Conservation (phyloP, 2,113 vertebrate species). For the Bettongia penicillata region DNA sequence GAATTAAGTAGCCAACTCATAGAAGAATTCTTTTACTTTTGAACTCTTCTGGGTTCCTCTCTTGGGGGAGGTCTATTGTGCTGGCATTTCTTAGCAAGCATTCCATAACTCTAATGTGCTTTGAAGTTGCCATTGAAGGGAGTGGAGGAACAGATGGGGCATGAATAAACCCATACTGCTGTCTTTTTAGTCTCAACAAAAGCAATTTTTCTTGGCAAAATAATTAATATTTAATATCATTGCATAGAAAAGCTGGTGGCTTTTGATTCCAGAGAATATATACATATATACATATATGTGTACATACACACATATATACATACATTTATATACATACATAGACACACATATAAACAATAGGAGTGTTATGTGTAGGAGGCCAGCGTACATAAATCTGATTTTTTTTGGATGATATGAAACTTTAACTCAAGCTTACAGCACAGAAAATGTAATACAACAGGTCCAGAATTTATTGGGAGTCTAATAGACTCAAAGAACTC, state of each 20-base stretch:
- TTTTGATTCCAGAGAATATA: conserved; percentile 56
- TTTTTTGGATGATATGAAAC: conserved; percentile 34
- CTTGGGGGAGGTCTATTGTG: conserved; percentile 65
- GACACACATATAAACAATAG: background rate
- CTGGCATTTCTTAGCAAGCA: conserved; percentile 58
- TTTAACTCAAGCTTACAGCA: background rate
- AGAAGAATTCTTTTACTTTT: conserved; percentile 73
- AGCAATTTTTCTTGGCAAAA: conserved; percentile 65
- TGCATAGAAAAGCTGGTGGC: conserved; percentile 57
- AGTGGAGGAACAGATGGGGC: conserved; percentile 70
- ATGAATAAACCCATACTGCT: conserved; percentile 60
- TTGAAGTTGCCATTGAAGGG: conserved; percentile 78
- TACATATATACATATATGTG: background rate
- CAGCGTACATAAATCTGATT: conserved; percentile 16
- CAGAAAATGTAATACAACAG: conserved; percentile 53
- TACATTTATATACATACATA: background rate
- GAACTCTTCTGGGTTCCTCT: conserved; percentile 63
- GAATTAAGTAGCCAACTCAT: conserved; percentile 75
- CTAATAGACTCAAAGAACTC: conserved; percentile 34
- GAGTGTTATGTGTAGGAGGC: conserved; percentile 3
- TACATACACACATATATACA: background rate
- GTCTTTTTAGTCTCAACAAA: conserved; percentile 74
- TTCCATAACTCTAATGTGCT: conserved; percentile 62
- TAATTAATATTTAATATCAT: conserved; percentile 78
- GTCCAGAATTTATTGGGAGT: conserved; percentile 56